Conservation (phyloP, 2,888 invertebrate species). For the Scaptomyza polygonia region DNA sequence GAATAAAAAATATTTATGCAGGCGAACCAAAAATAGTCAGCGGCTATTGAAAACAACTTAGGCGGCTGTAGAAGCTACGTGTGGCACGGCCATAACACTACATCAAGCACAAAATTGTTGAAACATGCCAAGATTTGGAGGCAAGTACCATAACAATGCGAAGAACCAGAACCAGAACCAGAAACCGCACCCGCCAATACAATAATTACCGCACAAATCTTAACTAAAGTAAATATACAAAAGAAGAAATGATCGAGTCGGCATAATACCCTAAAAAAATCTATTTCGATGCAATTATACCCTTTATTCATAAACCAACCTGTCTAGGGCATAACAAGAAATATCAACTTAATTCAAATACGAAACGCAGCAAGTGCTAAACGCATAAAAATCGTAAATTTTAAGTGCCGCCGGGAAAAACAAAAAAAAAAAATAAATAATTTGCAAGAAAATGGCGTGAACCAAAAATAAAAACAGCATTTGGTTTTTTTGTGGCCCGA, state of each 20-base stretch:
- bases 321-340: slow-evolving; percentile 11
- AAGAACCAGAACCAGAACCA: slow-evolving; percentile 27
- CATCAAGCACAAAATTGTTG: slow-evolving; percentile 67
- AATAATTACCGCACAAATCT: slow-evolving; percentile 60
- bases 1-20: slow-evolving; percentile 1
- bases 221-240: slow-evolving; percentile 49
- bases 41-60: slow-evolving; percentile 13
- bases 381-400: slow-evolving; percentile 32
- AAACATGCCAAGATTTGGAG: slow-evolving; percentile 48
- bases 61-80: neutral
- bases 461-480: slow-evolving; percentile 52
- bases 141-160: slow-evolving; percentile 20
- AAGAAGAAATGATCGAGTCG: neutral
- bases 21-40: slow-evolving; percentile 42
- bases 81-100: slow-evolving; percentile 47
- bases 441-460: slow-evolving; percentile 60
- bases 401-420: neutral
- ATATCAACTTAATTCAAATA: slow-evolving; percentile 8
- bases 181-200: slow-evolving; percentile 52
- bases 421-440: slow-evolving; percentile 36
- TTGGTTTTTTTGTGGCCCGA: neutral
- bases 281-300: neutral
- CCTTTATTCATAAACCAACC: neutral
- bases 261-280: neutral
- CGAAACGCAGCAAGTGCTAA: slow-evolving; percentile 45